Evolutionary conservation across 2,888 invertebrate species (phyloP).

Genomic region (Drosophila meridionalis): DNA sequence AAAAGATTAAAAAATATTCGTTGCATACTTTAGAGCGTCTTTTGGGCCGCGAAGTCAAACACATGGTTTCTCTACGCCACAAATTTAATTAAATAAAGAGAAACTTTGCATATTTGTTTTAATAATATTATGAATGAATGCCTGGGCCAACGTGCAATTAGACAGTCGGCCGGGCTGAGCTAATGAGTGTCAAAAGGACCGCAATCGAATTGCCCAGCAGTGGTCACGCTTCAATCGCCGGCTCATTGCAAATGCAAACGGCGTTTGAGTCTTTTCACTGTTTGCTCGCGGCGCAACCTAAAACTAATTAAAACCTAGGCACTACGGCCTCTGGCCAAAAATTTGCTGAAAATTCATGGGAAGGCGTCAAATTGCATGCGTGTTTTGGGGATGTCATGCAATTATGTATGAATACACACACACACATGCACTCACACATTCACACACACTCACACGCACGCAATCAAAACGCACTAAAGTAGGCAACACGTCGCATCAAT

Average conservation of each 20-base stretch:
- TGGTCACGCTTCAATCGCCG: constrained; percentile 49
- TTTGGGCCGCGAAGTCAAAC: constrained; percentile 6
- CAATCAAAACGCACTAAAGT: constrained; percentile 33
- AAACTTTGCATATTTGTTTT: constrained; percentile 41
- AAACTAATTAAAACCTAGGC: constrained; percentile 70
- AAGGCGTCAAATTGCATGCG: constrained; percentile 20
- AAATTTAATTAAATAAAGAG: constrained; percentile 59
- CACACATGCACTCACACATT: neutral
- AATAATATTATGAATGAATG: constrained; percentile 65
- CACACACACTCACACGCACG: neutral
- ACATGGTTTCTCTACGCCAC: constrained; percentile 3
- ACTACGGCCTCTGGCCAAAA: constrained; percentile 4
- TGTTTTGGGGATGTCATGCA: constrained; percentile 12
- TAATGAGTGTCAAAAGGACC: constrained; percentile 66
- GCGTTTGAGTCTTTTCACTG: constrained; percentile 55
- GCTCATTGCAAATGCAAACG: constrained; percentile 70
- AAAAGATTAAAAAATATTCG: neutral
- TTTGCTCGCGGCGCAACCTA: constrained; percentile 55
- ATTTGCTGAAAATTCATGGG: neutral
- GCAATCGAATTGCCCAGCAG: constrained; percentile 58
- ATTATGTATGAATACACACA: constrained; percentile 23
- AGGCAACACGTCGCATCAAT: constrained; percentile 41
- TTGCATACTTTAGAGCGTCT: constrained; percentile 50
- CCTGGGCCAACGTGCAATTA: constrained; percentile 25
- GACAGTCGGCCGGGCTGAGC: constrained; percentile 25